Evolutionary conservation across 2,113 vertebrate species (phyloP).

Genomic region (Columbina picui): DNA sequence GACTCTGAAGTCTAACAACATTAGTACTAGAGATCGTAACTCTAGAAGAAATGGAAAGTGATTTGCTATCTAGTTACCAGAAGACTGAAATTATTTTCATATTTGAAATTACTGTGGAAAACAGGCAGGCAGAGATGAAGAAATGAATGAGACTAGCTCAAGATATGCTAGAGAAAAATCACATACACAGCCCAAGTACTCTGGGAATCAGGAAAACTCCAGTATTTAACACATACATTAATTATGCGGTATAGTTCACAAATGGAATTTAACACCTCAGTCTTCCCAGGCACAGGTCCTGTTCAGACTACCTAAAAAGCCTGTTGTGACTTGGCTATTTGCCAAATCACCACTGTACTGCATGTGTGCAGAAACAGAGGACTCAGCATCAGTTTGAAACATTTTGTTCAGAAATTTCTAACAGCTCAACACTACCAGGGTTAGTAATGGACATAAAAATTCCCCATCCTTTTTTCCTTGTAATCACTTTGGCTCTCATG

Average conservation of each 20-base stretch:
- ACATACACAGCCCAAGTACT: background rate
- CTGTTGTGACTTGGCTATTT: background rate
- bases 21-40: background rate
- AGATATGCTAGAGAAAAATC: background rate
- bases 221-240: background rate
- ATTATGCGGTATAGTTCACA: background rate
- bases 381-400: background rate
- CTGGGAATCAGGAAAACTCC: background rate
- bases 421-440: background rate
- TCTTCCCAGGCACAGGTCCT: background rate
- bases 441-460: background rate
- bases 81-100: background rate
- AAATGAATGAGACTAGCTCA: background rate
- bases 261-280: background rate
- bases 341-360: background rate
- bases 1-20: background rate
- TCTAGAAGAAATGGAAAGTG: background rate
- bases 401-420: background rate
- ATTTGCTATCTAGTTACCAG: background rate
- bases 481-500: background rate
- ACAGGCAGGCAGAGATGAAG: background rate
- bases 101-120: background rate
- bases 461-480: background rate
- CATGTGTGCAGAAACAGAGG: background rate
- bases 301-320: background rate